Evolutionary conservation across 2,888 invertebrate species (phyloP), one percentile per base, ranked within the genome.

Genomic region (Heliconius sara): DNA sequence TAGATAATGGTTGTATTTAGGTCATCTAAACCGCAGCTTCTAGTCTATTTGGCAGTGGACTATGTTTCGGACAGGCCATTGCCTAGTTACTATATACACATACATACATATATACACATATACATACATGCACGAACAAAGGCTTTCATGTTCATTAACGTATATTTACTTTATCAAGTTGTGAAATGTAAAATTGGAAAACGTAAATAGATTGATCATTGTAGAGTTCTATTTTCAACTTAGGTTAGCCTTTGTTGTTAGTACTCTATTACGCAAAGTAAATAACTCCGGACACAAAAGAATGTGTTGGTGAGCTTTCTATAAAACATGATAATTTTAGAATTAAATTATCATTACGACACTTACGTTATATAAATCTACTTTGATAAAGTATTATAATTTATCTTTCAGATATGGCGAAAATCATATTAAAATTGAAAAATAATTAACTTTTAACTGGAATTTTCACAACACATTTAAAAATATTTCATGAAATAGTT

Each of bases 1-100:
- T 73, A 39, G 34, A 30, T 73, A 73, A 73, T 73, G 73, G 16
- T 73, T 73, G 77, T 52, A 78, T 78, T 78, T 72, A 72, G 30
- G 66, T 47, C 77, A 65, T 66, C 77, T 72, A 60, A 43, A 27
- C 77, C 77, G 70, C 60, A 57, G 60, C 34, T n/a, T 57, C 60
- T 73, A 34, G 73, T 73, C 73, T 34, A 73, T 73, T 73, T 73
- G 73, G 73, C 73, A 73, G 34, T 73, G 60, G 34, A 73, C 34
- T 70, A 34, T 39, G 68, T 60, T 60, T 70, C 77, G 70, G 68
- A 77, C 60, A 43, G 77, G 43, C 43, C 70, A 43, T 25, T 25
- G 43, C 70, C 43, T 70, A 25, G 70, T 25, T 70, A 43, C 43
- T 70, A 43, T 12, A 25, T 63, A 63, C 6, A 34, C 34, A 43